These are phyloP conservation scores for Trisateles emortualis DNA, from an alignment of 2,888 invertebrate genomes.

Conservation along the genomic window DNA sequence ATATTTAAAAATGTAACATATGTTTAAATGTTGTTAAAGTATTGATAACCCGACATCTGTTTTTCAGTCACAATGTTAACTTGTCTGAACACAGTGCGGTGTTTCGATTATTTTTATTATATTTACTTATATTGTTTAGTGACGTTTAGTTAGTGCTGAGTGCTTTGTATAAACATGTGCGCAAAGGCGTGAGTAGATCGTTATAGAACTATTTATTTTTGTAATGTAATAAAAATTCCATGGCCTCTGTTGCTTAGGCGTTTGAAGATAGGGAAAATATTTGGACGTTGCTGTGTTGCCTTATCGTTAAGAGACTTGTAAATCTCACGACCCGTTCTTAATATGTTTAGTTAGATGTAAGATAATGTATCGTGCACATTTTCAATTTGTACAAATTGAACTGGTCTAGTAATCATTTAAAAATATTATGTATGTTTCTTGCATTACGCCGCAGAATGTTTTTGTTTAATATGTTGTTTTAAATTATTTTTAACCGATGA, in stretches of 20 bases:
- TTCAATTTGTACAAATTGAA: too few species aligned
- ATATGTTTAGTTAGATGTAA: too few species aligned
- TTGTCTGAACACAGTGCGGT: conserved; percentile 56
- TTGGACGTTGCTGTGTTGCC: neutral
- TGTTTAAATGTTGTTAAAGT: conserved; percentile 31
- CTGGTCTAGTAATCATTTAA: too few species aligned
- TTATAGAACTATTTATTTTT: neutral
- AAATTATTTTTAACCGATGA: too few species aligned
- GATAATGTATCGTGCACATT: too few species aligned
- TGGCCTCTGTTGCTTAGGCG: neutral
- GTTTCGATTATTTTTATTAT: conserved; percentile 51
- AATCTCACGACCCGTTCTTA: too few species aligned
- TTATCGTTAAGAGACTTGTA: too few species aligned
- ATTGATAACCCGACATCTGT: conserved; percentile 55
- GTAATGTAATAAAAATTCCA: neutral
- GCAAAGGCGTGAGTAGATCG: conserved; percentile 62
- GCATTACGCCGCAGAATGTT: too few species aligned
- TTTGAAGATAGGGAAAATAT: neutral
- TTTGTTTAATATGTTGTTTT: too few species aligned
- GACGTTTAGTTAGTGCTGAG: conserved; percentile 37
- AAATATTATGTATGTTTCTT: too few species aligned
- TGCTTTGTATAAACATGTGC: conserved; percentile 52
- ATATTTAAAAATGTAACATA: conserved; percentile 34
- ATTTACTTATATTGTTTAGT: conserved; percentile 41
- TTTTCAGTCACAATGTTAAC: conserved; percentile 60